Evolutionary conservation across 2,797 vertebrate genomes (phyloP).

Genomic region (Arremon brunneinucha): DNA sequence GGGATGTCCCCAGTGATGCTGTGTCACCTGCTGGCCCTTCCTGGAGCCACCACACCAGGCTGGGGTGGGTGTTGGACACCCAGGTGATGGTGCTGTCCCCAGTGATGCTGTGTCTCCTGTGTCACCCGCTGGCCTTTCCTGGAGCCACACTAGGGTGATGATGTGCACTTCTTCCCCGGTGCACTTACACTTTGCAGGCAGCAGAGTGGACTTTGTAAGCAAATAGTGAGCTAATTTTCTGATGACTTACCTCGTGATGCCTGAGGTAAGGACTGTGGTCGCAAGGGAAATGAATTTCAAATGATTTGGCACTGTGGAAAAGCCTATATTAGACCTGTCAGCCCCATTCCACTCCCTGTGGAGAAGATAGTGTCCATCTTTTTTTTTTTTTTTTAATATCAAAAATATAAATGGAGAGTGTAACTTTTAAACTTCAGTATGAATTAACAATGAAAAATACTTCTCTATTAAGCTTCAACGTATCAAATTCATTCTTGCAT

Average conservation of each 20-base stretch:
- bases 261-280: conserved; percentile 20
- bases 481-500: conserved; percentile 58
- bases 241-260: conserved; percentile 13
- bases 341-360: background rate
- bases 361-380: background rate
- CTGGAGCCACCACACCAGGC: background rate
- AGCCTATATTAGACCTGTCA: conserved; percentile 43
- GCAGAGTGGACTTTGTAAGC: background rate
- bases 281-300: conserved; percentile 34
- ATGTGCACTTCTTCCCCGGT: rapidly evolving
- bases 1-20: background rate
- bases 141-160: background rate
- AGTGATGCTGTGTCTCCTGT: background rate
- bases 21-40: background rate
- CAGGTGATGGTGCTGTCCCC: background rate
- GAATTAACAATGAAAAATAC: conserved; percentile 58
- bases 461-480: conserved; percentile 55
- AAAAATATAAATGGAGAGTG: background rate
- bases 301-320: conserved; percentile 28
- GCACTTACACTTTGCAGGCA: background rate
- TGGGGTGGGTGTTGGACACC: background rate
- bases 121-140: background rate
- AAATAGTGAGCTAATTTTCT: background rate
- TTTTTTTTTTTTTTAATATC: background rate
- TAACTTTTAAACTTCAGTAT: conserved; percentile 19